Evolutionary conservation across 2,797 vertebrate species (phyloP).

Genomic region (Glossophaga mutica): DNA sequence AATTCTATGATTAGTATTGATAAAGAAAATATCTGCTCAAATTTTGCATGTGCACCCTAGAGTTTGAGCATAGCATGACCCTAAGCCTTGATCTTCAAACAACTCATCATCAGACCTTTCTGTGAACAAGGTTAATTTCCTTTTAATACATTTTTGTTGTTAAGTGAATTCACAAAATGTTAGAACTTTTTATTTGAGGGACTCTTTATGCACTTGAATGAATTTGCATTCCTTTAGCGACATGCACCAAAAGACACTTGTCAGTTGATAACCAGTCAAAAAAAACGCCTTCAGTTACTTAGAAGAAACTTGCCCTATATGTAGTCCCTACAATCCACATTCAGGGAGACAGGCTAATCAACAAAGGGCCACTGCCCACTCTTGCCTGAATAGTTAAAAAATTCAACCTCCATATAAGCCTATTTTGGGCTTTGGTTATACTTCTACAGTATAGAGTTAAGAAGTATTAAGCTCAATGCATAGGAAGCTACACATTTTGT

Average conservation of each 20-base stretch:
- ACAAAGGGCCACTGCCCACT: neutral
- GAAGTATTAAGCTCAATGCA: neutral
- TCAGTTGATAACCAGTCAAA: neutral
- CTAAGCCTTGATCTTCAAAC: neutral
- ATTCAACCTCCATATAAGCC: neutral
- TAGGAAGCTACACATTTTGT: neutral
- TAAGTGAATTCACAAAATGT: neutral
- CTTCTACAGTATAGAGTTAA: neutral
- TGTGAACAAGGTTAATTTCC: neutral
- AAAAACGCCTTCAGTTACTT: neutral
- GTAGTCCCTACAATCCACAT: neutral
- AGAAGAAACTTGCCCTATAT: neutral
- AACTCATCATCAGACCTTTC: neutral
- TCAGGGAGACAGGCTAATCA: neutral
- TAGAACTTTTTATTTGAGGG: neutral
- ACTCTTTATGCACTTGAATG: neutral
- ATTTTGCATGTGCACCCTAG: neutral
- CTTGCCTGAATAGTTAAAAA: neutral
- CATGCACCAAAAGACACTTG: neutral
- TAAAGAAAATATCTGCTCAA: neutral
- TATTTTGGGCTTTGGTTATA: neutral
- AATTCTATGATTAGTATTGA: neutral
- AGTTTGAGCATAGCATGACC: neutral
- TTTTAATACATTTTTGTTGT: slow-evolving; percentile 2
- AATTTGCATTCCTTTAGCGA: neutral